A percentile compares a stretch with the other conserved stretches of the same genome.
Conservation (phyloP, 2,797 vertebrate species). For the Sylvilagus floridanus region DNA sequence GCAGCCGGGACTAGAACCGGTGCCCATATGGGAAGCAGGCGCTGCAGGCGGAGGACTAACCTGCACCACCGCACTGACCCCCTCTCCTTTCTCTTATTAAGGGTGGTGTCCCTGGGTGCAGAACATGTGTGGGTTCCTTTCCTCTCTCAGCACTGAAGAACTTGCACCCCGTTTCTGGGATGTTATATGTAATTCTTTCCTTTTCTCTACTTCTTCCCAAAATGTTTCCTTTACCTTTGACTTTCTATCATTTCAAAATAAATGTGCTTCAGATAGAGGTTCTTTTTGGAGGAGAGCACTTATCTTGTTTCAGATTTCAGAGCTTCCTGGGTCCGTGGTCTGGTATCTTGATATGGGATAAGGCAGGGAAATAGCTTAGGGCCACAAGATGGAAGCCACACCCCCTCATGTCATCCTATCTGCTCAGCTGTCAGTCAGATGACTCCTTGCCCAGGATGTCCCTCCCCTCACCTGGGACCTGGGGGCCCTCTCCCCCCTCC, state of each 20-base stretch:
- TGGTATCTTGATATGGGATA: not conserved
- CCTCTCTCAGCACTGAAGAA: not conserved
- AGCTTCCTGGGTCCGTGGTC: not conserved
- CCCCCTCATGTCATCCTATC: no score
- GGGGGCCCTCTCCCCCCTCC: no score
- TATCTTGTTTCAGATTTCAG: not conserved
- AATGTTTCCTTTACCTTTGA: not conserved
- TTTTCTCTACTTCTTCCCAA: not conserved
- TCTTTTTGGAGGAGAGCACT: not conserved
- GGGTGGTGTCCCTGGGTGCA: not conserved
- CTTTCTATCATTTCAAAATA: not conserved
- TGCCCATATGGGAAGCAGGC: no score
- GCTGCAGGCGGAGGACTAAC: no score
- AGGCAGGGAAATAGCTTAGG: no score
- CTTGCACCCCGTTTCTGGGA: not conserved
- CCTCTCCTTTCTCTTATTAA: not conserved
- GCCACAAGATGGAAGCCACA: no score
- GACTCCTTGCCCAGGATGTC: no score
- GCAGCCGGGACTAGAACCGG: no score
- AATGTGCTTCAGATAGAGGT: not conserved
- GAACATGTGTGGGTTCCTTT: not conserved
- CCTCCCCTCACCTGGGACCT: no score
- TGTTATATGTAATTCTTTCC: not conserved
- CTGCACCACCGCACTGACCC: no score
- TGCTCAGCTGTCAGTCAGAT: no score